Conservation (phyloP, 2,113 vertebrate genomes). For the Semnornis frantzii region DNA sequence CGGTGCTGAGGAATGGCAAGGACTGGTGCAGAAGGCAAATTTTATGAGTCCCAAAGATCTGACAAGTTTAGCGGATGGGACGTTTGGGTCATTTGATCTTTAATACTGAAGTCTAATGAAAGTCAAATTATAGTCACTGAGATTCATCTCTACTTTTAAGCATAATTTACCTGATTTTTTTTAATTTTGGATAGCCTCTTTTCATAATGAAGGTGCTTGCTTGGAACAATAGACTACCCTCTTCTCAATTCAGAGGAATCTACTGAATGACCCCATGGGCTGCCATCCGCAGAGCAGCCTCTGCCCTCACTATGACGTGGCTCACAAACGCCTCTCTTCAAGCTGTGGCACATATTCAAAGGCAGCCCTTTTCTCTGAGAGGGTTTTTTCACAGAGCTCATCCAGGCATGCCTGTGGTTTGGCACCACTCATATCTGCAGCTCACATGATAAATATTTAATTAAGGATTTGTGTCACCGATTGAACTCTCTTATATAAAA, state of each 20-base stretch:
- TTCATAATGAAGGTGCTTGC: neutral
- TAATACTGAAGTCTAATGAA: neutral
- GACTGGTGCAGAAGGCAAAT: neutral
- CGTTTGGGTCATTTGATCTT: neutral
- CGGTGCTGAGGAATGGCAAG: neutral
- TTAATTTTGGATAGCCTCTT: neutral
- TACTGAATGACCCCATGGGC: neutral
- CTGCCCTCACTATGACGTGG: neutral
- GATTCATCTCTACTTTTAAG: neutral
- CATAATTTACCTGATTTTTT: neutral
- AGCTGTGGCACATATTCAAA: neutral
- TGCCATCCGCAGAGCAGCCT: neutral
- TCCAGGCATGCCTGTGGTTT: slow-evolving; percentile 51
- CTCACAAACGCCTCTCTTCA: neutral
- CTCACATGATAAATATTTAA: slow-evolving; percentile 62
- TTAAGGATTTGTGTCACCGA: slow-evolving; percentile 62
- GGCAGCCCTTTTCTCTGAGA: neutral
- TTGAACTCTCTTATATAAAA: slow-evolving; percentile 55
- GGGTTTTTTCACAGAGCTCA: slow-evolving; percentile 41
- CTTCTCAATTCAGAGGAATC: neutral
- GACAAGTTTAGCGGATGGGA: neutral
- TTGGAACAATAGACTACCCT: neutral
- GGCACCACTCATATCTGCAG: slow-evolving; percentile 38
- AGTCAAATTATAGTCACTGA: neutral
- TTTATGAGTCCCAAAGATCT: neutral